These are phyloP conservation scores for Garra rufa DNA, from an alignment of 2,113 vertebrate genomes.

Conservation along the genomic window DNA sequence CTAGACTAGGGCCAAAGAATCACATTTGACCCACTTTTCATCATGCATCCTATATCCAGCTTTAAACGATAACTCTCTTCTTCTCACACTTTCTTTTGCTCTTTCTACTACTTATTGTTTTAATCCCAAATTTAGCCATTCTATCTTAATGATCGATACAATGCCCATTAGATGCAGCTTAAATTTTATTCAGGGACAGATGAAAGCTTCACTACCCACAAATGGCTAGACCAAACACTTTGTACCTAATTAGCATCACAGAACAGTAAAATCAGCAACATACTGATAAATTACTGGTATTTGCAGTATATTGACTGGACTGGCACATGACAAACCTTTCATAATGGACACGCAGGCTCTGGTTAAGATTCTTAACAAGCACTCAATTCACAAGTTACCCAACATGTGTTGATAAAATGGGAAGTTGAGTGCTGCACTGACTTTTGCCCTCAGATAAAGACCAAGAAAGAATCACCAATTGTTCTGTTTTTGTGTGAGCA, in stretches of 20 bases:
- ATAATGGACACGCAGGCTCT: neutral
- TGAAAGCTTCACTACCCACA: too few relatives aligned
- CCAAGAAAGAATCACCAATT: neutral
- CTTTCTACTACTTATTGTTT: neutral
- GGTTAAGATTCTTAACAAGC: neutral
- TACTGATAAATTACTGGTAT: constrained; percentile 9
- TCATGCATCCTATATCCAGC: neutral
- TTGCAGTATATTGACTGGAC: neutral
- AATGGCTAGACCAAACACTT: constrained; percentile 21
- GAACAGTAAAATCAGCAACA: constrained; percentile 35
- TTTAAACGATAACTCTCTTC: constrained; percentile 20
- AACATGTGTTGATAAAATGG: neutral
- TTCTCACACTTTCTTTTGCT: constrained; percentile 4
- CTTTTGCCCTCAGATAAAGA: constrained; percentile 28
- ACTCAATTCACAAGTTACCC: neutral
- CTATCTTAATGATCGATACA: too few relatives aligned
- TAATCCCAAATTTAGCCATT: neutral
- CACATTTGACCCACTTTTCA: neutral
- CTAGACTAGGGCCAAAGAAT: neutral
- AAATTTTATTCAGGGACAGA: too few relatives aligned
- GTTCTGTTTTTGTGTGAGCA: neutral
- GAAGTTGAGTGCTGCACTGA: neutral
- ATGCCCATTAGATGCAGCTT: too few relatives aligned
- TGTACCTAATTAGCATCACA: constrained; percentile 33
- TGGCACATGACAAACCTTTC: neutral